Percentiles rank a stretch among this genome's conserved stretches.
phyloP scores from a whole-genome alignment of 2,888 invertebrate genomes.

The Stratiomys singularior region DNA sequence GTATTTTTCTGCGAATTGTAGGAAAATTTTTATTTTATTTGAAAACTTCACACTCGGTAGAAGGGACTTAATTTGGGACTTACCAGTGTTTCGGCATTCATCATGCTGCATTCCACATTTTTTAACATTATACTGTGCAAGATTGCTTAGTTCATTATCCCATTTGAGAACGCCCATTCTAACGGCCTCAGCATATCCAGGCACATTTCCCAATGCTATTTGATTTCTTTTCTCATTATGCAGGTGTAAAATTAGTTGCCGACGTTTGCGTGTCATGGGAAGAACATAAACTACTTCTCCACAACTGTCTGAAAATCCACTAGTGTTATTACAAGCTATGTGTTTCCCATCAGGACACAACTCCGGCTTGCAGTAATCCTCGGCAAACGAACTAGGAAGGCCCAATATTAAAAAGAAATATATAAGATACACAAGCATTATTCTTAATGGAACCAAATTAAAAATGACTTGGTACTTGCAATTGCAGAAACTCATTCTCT shows the following conservation, averaged over 20 bases:
- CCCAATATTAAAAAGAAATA: no score
- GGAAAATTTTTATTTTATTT: no score
- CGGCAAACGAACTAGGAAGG: not conserved
- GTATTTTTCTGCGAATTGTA: conserved; percentile 39
- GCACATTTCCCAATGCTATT: conserved; percentile 52
- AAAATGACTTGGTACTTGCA: no score
- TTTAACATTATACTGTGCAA: conserved; percentile 54
- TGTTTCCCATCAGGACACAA: not conserved
- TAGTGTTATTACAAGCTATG: conserved; percentile 28
- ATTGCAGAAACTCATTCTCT: no score
- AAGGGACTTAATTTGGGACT: not conserved
- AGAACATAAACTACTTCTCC: conserved; percentile 43
- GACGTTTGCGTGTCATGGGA: conserved; percentile 44
- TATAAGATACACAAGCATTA: no score
- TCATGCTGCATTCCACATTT: conserved; percentile 52
- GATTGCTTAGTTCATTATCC: conserved; percentile 52
- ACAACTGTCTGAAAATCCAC: conserved; percentile 46
- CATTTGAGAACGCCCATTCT: conserved; percentile 54
- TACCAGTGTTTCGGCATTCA: conserved; percentile 53
- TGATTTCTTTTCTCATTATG: conserved; percentile 53
- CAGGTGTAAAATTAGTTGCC: conserved; percentile 47
- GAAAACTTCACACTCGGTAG: no score
- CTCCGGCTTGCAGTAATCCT: conserved; percentile 20
- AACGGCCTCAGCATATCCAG: conserved; percentile 47
- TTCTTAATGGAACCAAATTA: no score